Evolutionary conservation across 2,797 vertebrate genomes (phyloP), one percentile per base, ranked within the genome.

Genomic region (Australoheros facetus): DNA sequence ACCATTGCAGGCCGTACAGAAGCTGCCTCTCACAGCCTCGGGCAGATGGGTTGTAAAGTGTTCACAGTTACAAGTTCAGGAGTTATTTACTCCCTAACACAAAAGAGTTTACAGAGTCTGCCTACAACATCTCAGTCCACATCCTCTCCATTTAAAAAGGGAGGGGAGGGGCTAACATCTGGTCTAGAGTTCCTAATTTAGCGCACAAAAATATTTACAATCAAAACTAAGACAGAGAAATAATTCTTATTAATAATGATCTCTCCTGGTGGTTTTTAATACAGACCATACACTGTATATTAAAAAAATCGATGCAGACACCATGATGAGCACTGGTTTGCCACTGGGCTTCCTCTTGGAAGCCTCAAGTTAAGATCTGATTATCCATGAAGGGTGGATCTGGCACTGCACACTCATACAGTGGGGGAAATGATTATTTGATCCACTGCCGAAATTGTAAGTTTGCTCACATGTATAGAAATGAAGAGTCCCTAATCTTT

Each of bases 11-110:
- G 82, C 55, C 75, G 34, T 23, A 34, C 16, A 55, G 58, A 66
- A 80, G 69, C 85, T 77, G 75, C 77, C 66, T 76, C 58, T 87
- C 73, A 5, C 7, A 14, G 26, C 80, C 77, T 54, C 19, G 42
- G 71, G 37, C 80, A 86, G 80, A 86, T 79, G 75, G 83, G 73
- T 69, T 77, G 69, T 86, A 83, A 91, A 91, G 77, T 66, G 72
- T 79, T 83, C 58, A 74, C 51, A 81, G 71, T 81, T 77, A 78
- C 82, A 73, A 84, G 74, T 86, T 87, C 69, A 77, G 21, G 69
- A 77, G 82, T 87, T 88, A 84, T 90, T 91, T 88, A 80, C 77
- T 75, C 73, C 59, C 60, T 34, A 51, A 30, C 58, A 71, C 28
- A 62, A 79, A 82, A 80, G 72, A 66, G 42, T 80, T 87, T 75